Percentiles rank a stretch among this genome's conserved stretches.
Conservation (phyloP, 2,888 invertebrate genomes). For the Marronus borbonicus region DNA sequence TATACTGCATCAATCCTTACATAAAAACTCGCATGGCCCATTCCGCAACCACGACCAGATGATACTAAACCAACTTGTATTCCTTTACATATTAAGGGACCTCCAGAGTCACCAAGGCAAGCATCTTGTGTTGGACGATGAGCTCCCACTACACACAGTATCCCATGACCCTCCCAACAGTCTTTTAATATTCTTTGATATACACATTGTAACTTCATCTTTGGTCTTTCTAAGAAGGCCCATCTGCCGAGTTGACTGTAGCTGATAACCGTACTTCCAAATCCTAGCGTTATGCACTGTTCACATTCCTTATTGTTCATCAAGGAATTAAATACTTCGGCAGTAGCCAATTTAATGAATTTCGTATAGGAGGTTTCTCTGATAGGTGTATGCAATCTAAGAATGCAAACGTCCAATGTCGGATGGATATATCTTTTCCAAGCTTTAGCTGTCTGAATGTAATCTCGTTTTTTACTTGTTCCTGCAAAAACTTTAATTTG, state of each 20-base stretch:
- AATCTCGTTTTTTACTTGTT: not conserved
- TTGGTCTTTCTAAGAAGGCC: not conserved
- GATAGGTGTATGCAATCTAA: conserved; percentile 9
- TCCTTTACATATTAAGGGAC: conserved; percentile 33
- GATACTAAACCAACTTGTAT: conserved; percentile 32
- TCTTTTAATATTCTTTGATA: conserved; percentile 8
- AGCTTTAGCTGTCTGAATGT: conserved; percentile 13
- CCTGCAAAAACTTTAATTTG: conserved; percentile 25
- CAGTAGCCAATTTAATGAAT: conserved; percentile 23
- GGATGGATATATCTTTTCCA: conserved; percentile 27
- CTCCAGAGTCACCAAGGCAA: conserved; percentile 32
- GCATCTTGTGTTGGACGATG: conserved; percentile 16
- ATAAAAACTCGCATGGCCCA: conserved; percentile 13
- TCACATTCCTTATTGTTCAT: conserved; percentile 11
- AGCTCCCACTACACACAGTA: conserved; percentile 21
- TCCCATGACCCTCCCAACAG: not conserved
- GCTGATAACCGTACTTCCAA: not conserved
- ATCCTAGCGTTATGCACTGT: conserved; percentile 27
- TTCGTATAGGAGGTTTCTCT: not conserved
- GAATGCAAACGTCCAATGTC: conserved; percentile 3
- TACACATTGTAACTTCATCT: not conserved
- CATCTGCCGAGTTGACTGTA: no score
- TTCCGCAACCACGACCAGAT: conserved; percentile 28
- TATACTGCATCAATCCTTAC: not conserved
- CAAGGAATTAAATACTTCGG: not conserved